Percentiles rank a stretch among this genome's conserved stretches.
Evolutionary conservation across 2,113 vertebrate species (phyloP).

Genomic region (Xerus inauris): DNA sequence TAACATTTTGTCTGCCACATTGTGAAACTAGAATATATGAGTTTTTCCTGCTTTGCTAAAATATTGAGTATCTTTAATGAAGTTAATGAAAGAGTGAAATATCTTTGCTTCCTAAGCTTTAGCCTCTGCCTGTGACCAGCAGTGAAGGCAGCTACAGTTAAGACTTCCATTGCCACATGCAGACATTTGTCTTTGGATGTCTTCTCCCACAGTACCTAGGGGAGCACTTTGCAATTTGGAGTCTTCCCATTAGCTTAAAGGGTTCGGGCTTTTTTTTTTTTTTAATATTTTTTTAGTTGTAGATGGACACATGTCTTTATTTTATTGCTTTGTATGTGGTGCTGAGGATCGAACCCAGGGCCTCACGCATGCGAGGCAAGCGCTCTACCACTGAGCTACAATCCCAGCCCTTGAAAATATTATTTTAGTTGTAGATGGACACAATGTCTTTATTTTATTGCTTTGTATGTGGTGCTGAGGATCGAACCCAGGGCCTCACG

Average conservation of each 20-base stretch:
- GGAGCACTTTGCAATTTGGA: background rate
- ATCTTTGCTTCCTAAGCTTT: background rate
- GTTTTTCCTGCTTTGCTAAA: slow-evolving; percentile 38
- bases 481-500: too few species aligned
- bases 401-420: too few species aligned
- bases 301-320: too few species aligned
- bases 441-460: too few species aligned
- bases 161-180: background rate
- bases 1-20: background rate
- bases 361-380: too few species aligned
- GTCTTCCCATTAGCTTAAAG: background rate
- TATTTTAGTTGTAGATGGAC: too few species aligned
- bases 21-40: slow-evolving; percentile 1
- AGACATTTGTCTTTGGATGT: background rate
- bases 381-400: too few species aligned
- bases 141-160: background rate
- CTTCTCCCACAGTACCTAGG: background rate
- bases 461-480: too few species aligned
- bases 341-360: too few species aligned
- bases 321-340: too few species aligned
- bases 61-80: slow-evolving; percentile 27
- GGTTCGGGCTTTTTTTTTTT: slow-evolving; percentile 5
- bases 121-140: background rate
- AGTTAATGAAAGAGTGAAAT: slow-evolving; percentile 32
- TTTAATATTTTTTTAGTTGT: too few species aligned